Conservation (phyloP, 2,113 vertebrate genomes). For the Globicephala melas region DNA sequence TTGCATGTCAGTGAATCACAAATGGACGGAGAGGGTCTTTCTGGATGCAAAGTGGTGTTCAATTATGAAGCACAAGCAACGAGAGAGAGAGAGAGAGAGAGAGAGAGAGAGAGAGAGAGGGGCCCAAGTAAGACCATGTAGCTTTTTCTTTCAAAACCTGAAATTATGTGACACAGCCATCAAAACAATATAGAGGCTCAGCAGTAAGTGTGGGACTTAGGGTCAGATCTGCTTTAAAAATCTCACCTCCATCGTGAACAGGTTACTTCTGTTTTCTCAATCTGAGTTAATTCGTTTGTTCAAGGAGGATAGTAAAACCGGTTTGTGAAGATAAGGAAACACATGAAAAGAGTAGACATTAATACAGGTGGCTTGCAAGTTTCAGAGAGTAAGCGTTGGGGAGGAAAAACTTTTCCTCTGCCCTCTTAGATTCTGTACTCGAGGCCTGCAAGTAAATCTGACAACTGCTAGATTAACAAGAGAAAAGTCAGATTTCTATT, state of each 20-base stretch:
- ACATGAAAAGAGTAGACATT: background rate
- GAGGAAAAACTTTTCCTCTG: background rate
- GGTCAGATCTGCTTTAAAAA: background rate
- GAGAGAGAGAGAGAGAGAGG: too few relatives aligned
- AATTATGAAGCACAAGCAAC: background rate
- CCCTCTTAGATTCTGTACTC: background rate
- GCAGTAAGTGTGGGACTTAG: background rate
- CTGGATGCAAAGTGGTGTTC: background rate
- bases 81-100: too few relatives aligned
- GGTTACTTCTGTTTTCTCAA: background rate
- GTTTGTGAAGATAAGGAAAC: background rate
- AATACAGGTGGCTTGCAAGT: background rate
- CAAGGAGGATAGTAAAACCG: background rate
- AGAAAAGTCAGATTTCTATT: background rate
- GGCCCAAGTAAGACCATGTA: background rate
- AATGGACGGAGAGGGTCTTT: background rate
- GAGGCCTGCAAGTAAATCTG: background rate
- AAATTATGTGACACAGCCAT: background rate
- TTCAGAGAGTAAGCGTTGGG: background rate
- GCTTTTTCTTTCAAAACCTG: background rate
- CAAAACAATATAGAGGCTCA: background rate
- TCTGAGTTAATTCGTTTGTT: background rate
- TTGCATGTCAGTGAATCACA: background rate
- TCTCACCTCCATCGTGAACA: background rate
- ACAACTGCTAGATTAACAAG: background rate